Evolutionary conservation across 2,888 invertebrate species (phyloP), one percentile per base, ranked within the genome.

Genomic region (Taphrorychus bicolor): DNA sequence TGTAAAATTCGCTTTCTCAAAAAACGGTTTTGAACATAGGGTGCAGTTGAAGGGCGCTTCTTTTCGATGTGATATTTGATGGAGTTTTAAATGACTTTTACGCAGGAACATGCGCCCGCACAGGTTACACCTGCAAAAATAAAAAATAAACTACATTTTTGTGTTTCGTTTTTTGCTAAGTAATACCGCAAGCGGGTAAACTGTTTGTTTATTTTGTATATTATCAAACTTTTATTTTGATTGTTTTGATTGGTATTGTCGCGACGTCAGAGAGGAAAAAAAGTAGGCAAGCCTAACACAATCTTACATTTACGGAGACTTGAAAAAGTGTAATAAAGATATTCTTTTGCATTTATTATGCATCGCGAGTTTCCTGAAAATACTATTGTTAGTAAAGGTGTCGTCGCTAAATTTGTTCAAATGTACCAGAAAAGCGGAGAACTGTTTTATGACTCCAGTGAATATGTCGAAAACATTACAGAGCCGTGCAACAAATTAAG

Each of bases 11-110:
- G 48, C 74, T 67, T 78, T 74, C 18, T 76, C 74, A n/a, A 79
- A 77, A 70, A 79, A 79, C 11, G 77, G 75, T 71, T 79, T 79
- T 14, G 72, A 73, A 58, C 78, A 79, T 11, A 75, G 73, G 14
- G 75, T 74, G 61, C 78, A 79, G 58, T 77, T 76, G 54, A 73
- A 79, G 1, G 79, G 78, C 59, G 71, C 75, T 64, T 79, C 78
- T 71, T 78, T 77, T 53, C 76, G 70, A 72, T 79, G 79, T 59
- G 76, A 75, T 1, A 78, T 70, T 18, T 74, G 69, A 61, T 79
- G 79, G 5, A 74, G 76, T 70, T 77, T 77, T 58, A 79, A 72
- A 70, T 78, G 77, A 65, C 77, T 78, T 56, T 77, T 64, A 72
- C 74, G 74, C 64, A 73, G 76, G 57, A 79, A 79, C 18, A 78